Base-by-base conservation (phyloP, 2,113 vertebrate species). In the Aythya baeri region DNA sequence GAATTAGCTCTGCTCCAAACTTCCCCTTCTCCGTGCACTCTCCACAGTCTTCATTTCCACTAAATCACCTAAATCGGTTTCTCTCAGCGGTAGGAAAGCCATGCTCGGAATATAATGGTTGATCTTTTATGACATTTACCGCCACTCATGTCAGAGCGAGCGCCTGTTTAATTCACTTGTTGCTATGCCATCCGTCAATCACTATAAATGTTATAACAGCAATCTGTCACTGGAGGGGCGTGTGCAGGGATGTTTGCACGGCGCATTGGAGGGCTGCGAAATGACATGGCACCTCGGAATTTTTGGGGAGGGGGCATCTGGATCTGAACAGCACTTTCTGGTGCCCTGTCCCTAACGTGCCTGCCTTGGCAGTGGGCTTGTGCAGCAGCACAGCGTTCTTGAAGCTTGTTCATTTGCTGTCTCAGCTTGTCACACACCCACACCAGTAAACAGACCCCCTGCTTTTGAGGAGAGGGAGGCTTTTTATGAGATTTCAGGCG, bases 71-170 rank as follows among this genome's bases (percentile, higher is more conserved):
- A 9, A 52, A 71, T 79, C 4, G 34, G 57, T 72, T 76, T 59
- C 14, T 1, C 91, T 84, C 61, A 31, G 88, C 6, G 1, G 92
- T 41, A 59, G 91, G 70, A 61, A 86, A 93, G 81, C 74, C 65
- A 4, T 1, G 57, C 63, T 93, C 16, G 10, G 54, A 55, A 13
- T 27, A 27, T 31, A 27, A 55, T 61, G 82, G 68, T 44, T 97
- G 94, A 96, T 97, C 91, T 96, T 95, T 94, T 93, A 83, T 97
- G 97, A 96, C 95, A 96, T 97, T 97, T 96, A 90, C 86, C 54
- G 29, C 95, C 57, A 17, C 75, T 90, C 46, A 31, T 91, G 89
- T 79, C 50, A 15, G 89, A 27, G 27, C 25, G 6, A 11, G 89
- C 4, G 79, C 77, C 91, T 90, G 62, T 79, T 94, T 93, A 91